Conservation (phyloP, 2,888 invertebrate species). For the Exephanes ischioxanthus region DNA sequence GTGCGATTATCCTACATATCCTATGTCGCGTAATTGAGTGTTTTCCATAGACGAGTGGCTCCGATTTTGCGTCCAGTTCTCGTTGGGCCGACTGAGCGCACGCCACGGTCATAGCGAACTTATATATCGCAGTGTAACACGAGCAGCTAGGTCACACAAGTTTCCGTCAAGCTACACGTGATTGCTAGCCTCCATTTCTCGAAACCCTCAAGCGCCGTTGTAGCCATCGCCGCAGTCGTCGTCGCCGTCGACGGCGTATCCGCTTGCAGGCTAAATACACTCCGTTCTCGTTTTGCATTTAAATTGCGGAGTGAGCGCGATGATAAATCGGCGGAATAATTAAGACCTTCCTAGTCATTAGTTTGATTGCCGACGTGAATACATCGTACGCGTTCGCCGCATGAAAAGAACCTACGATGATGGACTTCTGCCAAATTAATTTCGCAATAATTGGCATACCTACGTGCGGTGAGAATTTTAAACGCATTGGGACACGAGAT, state of each 20-base stretch:
- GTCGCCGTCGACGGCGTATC: background rate
- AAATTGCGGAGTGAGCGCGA: constrained; percentile 26
- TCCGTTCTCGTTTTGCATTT: constrained; percentile 19
- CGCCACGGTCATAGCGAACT: background rate
- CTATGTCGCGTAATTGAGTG: constrained; percentile 55
- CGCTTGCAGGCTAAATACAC: constrained; percentile 1
- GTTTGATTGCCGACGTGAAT: constrained; percentile 19
- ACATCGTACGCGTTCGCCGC: background rate
- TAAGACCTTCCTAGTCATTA: constrained; percentile 16
- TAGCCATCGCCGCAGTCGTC: background rate
- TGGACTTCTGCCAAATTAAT: background rate
- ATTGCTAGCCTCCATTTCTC: constrained; percentile 15
- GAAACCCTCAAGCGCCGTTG: background rate
- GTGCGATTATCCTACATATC: constrained; percentile 10
- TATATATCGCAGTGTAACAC: background rate
- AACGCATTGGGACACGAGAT: background rate
- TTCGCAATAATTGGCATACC: background rate
- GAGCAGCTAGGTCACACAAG: constrained; percentile 1
- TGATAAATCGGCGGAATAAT: constrained; percentile 30
- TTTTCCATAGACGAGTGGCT: constrained; percentile 50
- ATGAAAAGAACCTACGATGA: constrained; percentile 10
- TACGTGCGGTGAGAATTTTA: background rate
- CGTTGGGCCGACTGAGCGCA: constrained; percentile 12
- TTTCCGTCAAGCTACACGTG: constrained; percentile 40
- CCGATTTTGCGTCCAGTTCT: constrained; percentile 42